These are phyloP conservation scores for Neosilurus mollespiculum DNA, from an alignment of 2,797 vertebrate genomes.

Conservation along the genomic window DNA sequence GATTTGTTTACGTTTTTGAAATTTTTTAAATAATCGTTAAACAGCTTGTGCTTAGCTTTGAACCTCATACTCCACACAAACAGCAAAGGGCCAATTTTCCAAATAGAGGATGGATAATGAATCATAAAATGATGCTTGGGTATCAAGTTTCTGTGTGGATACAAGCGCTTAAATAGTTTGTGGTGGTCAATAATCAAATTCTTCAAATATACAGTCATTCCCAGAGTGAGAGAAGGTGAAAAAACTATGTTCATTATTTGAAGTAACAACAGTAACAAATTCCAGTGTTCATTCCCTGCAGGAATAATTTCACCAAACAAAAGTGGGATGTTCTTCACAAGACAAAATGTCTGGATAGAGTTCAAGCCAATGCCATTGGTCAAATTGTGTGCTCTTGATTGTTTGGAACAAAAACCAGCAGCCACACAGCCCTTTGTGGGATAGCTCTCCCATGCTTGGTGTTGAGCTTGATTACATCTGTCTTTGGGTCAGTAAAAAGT, in stretches of 20 bases:
- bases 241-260: constrained; percentile 21
- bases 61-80: neutral
- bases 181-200: constrained; percentile 4
- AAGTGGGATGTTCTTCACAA: constrained; percentile 6
- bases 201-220: neutral
- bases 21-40: neutral
- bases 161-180: constrained; percentile 6
- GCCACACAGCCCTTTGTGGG: no score
- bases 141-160: neutral
- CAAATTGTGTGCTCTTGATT: no score
- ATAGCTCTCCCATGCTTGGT: no score
- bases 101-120: neutral
- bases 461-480: no score
- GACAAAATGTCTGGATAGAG: constrained; percentile 24
- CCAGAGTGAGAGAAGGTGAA: neutral
- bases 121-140: neutral
- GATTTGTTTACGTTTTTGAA: neutral
- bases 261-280: no score
- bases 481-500: no score
- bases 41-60: neutral
- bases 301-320: constrained; percentile 27
- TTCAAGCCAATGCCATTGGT: constrained; percentile 21
- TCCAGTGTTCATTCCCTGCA: constrained; percentile 21
- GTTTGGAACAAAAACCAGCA: no score
- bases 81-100: neutral